Conservation (phyloP, 2,888 invertebrate genomes). For the Crocallis elinguaria region DNA sequence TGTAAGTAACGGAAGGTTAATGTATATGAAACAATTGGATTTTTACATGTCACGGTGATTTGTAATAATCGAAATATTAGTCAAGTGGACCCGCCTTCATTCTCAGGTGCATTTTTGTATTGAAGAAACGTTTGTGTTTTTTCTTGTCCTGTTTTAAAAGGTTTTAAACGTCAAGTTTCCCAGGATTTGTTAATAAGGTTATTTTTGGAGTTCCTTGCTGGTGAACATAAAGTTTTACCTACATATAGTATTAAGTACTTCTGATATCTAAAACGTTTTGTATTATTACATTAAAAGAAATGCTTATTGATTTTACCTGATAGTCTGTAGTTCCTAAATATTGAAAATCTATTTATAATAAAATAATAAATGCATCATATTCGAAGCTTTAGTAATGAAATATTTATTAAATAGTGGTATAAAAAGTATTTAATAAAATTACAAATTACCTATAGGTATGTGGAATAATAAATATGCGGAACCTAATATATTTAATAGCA, state of each 20-base stretch:
- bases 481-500: slow-evolving; percentile 26
- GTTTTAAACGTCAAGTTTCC: slow-evolving; percentile 75
- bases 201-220: slow-evolving; percentile 59
- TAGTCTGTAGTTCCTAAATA: no score
- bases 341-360: no score
- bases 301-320: no score
- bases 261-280: not conserved
- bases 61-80: slow-evolving; percentile 80
- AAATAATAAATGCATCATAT: no score
- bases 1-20: slow-evolving; percentile 31
- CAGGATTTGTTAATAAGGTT: slow-evolving; percentile 75
- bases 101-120: slow-evolving; percentile 85
- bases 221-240: not conserved
- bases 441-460: no score
- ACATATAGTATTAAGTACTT: not conserved
- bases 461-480: slow-evolving; percentile 34
- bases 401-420: no score
- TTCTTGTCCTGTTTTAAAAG: slow-evolving; percentile 77
- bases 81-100: slow-evolving; percentile 82
- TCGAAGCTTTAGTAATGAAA: no score
- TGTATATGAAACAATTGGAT: slow-evolving; percentile 37
- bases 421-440: no score
- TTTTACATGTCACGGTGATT: slow-evolving; percentile 57
- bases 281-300: no score
- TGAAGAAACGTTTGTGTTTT: slow-evolving; percentile 76